Evolutionary conservation across 2,113 vertebrate genomes (phyloP), one percentile per base, ranked within the genome.

Genomic region (Tetraodon nigroviridis): DNA sequence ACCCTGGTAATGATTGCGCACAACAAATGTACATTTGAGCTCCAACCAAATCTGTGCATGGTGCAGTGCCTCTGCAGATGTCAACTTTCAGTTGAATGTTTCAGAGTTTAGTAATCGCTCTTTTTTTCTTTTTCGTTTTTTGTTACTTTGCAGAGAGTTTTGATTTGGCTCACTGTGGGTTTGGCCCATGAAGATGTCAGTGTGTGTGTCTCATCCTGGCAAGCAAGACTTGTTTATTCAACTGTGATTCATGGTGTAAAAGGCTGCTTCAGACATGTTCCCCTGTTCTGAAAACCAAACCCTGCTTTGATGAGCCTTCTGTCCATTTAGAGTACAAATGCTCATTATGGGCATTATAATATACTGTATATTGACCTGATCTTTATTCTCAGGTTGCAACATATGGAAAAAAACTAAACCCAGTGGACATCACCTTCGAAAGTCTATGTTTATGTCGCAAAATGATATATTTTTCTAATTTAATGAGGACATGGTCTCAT

Each of bases 181-280:
- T 7, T 13, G 54, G 22, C 18, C 21, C 5, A 2, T 51, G 56
- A 76, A 76, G 46, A 61, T 56, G 71, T 71, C 45, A 63, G 55
- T 55, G 51, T 54, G 58, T 22, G 20, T 55, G 71, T 74, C 60
- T 77, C 51, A 55, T 71, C 40, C 65, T 65, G 58, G 24, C 17
- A 50, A 59, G 51, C 53, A 50, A 21, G 21, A 55, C 37, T 17
- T 27, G 69, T 78, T 80, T 76, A 64, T 63, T 72, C 56, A 68
- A 27, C 69, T 74, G 73, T 69, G 46, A 76, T 79, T 53, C 46
- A 42, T 47, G 45, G 51, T 54, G 64, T 37, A 73, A 85, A 79
- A 75, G 68, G 71, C 73, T 57, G 57, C 40, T 63, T 69, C 56
- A 46, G 55, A 76, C 51, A 67, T 10, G 41, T 27, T n/a, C n/a